Evolutionary conservation across 2,888 invertebrate species (phyloP).

Genomic region (Brassicogethes aeneus): DNA sequence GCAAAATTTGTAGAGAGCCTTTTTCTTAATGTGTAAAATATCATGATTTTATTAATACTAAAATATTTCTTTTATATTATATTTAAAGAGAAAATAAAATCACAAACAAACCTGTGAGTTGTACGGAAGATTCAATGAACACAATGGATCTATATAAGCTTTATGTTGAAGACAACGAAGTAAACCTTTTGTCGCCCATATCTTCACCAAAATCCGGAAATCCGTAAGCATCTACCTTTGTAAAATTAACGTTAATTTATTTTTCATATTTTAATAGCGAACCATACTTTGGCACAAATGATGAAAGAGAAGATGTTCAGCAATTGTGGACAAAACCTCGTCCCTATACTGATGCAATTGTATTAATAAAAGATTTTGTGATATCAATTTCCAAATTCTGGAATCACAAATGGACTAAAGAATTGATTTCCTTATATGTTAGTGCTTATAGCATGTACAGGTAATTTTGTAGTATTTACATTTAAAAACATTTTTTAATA

Average conservation of each 20-base stretch:
- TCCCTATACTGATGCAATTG: slow-evolving; percentile 49
- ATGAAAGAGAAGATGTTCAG: slow-evolving; percentile 55
- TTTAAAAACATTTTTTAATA: slow-evolving; percentile 9
- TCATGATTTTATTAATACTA: background rate
- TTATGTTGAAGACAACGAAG: slow-evolving; percentile 42
- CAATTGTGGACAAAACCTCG: slow-evolving; percentile 53
- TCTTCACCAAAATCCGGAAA: slow-evolving; percentile 25
- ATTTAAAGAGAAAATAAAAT: slow-evolving; percentile 36
- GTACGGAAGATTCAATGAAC: slow-evolving; percentile 50
- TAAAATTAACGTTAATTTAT: background rate
- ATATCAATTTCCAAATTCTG: slow-evolving; percentile 51
- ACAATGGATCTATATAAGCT: slow-evolving; percentile 54
- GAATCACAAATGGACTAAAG: slow-evolving; percentile 56
- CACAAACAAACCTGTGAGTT: slow-evolving; percentile 38
- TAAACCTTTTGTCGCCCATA: slow-evolving; percentile 28
- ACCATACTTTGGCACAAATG: slow-evolving; percentile 57
- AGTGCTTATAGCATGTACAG: slow-evolving; percentile 48
- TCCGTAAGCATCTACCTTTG: slow-evolving; percentile 7
- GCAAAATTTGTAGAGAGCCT: background rate
- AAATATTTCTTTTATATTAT: background rate
- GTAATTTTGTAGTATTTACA: too few species aligned
- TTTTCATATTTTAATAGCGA: slow-evolving; percentile 21
- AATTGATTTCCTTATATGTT: slow-evolving; percentile 49
- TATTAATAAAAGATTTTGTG: slow-evolving; percentile 53
- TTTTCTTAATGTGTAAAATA: slow-evolving; percentile 6